Evolutionary conservation across 2,888 invertebrate species (phyloP).

Genomic region (Conistra vaccinii): DNA sequence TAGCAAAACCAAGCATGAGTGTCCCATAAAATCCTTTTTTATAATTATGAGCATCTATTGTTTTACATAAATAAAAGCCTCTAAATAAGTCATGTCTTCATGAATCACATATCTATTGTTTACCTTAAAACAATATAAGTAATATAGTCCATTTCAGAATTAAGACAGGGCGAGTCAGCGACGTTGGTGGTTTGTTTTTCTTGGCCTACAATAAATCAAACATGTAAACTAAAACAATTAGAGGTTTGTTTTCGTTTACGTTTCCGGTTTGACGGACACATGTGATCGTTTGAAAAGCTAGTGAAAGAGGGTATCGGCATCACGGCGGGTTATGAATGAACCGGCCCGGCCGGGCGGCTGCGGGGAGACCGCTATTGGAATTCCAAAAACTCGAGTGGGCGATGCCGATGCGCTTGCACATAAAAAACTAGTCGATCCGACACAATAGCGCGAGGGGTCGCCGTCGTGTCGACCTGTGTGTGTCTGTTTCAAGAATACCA

Average conservation of each 20-base stretch:
- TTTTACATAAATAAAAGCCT: conserved; percentile 18
- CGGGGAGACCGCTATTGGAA: conserved; percentile 75
- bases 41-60: not conserved
- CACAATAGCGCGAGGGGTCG: conserved; percentile 78
- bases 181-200: conserved; percentile 81
- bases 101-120: conserved; percentile 56
- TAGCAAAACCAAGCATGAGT: not conserved
- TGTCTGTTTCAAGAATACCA: conserved; percentile 70
- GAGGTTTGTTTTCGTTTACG: conserved; percentile 82
- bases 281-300: conserved; percentile 74
- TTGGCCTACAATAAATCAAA: conserved; percentile 75
- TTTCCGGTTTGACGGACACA: conserved; percentile 82
- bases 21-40: not conserved
- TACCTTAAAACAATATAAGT: conserved; percentile 36
- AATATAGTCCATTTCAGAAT: conserved; percentile 57
- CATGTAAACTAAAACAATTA: conserved; percentile 81
- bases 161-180: conserved; percentile 63
- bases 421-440: conserved; percentile 83
- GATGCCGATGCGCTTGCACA: conserved; percentile 79
- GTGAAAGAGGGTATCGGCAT: conserved; percentile 75
- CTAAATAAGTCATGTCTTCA: conserved; percentile 8
- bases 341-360: conserved; percentile 78
- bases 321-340: conserved; percentile 89
- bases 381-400: conserved; percentile 89
- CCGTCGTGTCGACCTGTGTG: conserved; percentile 72